Percentiles rank a stretch among this genome's conserved stretches.
phyloP scores from a whole-genome alignment of 30 jellyfish, hydroid and myxozoan genomes.

The Pelagia noctiluca region DNA sequence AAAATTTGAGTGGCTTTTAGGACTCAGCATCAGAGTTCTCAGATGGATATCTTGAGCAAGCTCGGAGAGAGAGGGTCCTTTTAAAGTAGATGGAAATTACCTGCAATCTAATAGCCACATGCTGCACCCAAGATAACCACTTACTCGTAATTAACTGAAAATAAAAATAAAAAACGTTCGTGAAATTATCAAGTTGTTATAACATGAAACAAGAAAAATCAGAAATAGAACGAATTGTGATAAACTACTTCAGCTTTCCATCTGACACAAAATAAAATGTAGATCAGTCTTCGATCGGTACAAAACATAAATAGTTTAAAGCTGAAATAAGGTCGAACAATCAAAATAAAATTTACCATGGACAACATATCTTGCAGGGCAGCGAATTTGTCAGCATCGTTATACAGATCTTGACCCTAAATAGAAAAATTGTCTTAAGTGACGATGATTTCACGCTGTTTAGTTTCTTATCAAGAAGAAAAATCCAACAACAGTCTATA shows the following conservation, averaged over 20 bases:
- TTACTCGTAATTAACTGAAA: slow-evolving; percentile 72
- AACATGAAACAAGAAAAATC: background rate
- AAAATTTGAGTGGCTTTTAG: too few species aligned
- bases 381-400: slow-evolving; percentile 46
- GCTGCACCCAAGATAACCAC: slow-evolving; percentile 80
- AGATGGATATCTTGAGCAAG: too few species aligned
- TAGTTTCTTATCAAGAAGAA: background rate
- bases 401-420: slow-evolving; percentile 93
- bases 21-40: too few species aligned
- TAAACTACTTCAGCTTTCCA: too few species aligned
- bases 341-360: slow-evolving; percentile 51
- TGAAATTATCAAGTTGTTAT: too few species aligned
- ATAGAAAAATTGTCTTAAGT: background rate
- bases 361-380: slow-evolving; percentile 89
- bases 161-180: background rate
- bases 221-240: background rate
- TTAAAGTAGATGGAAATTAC: too few species aligned
- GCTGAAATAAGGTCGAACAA: background rate
- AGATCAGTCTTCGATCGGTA: too few species aligned
- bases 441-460: background rate
- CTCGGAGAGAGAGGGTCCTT: too few species aligned
- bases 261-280: too few species aligned
- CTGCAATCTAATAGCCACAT: slow-evolving; percentile 81
- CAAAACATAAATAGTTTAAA: background rate
- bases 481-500: too few species aligned